Percentiles rank a stretch among this genome's conserved stretches.
phyloP scores from a whole-genome alignment of 1,140 invertebrate genomes.

The Eupeodes corollae region DNA sequence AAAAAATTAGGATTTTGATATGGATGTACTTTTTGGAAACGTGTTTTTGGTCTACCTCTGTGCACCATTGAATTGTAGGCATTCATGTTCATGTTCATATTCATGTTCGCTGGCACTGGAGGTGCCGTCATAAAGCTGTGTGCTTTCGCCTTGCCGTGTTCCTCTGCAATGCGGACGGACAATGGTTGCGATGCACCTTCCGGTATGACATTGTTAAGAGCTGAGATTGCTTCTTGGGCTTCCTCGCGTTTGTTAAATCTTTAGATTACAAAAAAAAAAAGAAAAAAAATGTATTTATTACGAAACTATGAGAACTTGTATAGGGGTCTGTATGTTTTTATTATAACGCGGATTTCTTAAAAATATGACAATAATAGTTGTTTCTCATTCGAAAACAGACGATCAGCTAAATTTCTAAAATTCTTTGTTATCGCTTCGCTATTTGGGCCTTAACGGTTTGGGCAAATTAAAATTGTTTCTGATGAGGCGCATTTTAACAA shows the following conservation, averaged over 20 bases:
- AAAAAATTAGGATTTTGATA: conserved; percentile 36
- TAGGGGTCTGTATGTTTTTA: too few relatives aligned
- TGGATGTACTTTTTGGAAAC: conserved; percentile 35
- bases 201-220: conserved; percentile 72
- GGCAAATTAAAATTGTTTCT: too few relatives aligned
- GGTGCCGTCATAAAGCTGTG: conserved; percentile 28
- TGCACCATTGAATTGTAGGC: conserved; percentile 35
- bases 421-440: too few relatives aligned
- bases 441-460: too few relatives aligned
- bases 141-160: conserved; percentile 84
- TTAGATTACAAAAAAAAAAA: background rate
- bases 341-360: too few relatives aligned
- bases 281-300: conserved; percentile 9
- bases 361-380: too few relatives aligned
- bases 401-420: too few relatives aligned
- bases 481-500: too few relatives aligned
- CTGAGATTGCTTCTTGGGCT: conserved; percentile 75
- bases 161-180: conserved; percentile 74
- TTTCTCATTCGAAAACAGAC: too few relatives aligned
- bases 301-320: too few relatives aligned
- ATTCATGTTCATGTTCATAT: conserved; percentile 20
- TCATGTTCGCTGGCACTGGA: conserved; percentile 21
- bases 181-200: conserved; percentile 73
- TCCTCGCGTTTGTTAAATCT: conserved; percentile 74
- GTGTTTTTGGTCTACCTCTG: conserved; percentile 36